Conservation (phyloP, 2,797 vertebrate species). For the Tympanoctomys barrerae region DNA sequence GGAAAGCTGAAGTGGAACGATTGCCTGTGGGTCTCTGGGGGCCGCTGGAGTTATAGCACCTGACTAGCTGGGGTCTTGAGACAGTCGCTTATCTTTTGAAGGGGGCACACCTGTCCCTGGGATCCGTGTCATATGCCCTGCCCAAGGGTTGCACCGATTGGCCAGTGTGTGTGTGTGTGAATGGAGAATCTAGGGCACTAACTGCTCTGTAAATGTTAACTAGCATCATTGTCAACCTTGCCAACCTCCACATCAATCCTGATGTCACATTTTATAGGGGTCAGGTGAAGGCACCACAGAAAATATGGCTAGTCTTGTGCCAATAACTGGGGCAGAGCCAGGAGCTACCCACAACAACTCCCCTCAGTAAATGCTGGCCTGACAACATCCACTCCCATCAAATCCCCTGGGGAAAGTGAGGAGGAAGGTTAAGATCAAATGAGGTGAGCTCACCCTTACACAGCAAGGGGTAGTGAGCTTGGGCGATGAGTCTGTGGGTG, state of each 20-base stretch:
- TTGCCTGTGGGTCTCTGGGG: background rate
- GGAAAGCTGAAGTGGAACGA: background rate
- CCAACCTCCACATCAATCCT: background rate
- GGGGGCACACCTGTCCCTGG: background rate
- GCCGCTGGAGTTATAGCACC: background rate
- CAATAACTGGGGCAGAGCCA: background rate
- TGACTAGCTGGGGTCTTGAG: background rate
- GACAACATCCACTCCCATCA: background rate
- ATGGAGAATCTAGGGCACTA: background rate
- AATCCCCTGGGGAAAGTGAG: background rate
- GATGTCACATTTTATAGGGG: background rate
- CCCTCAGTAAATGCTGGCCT: background rate
- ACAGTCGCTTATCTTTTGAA: background rate
- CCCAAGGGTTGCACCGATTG: background rate
- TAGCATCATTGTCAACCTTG: background rate
- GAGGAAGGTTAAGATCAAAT: background rate
- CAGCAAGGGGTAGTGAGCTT: background rate
- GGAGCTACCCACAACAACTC: background rate
- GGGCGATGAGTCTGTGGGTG: background rate
- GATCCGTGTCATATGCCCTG: background rate
- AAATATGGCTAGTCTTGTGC: background rate
- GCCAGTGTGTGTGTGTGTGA: background rate
- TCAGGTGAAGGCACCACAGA: background rate
- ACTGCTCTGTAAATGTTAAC: background rate
- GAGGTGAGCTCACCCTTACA: background rate